Conservation (phyloP, 2,888 invertebrate species). For the Cheilosia variabilis region DNA sequence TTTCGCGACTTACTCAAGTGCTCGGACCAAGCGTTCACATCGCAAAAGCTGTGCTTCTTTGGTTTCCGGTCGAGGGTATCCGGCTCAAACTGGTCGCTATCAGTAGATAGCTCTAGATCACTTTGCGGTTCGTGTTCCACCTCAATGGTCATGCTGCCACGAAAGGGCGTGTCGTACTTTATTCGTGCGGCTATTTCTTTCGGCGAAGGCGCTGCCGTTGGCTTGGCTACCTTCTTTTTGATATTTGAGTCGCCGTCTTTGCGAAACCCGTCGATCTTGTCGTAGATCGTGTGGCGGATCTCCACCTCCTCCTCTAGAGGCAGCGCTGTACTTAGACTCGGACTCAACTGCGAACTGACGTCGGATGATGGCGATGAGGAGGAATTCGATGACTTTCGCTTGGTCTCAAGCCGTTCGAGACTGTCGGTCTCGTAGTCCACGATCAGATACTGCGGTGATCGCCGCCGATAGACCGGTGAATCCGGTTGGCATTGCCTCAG, state of each 20-base stretch:
- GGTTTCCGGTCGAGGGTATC: constrained; percentile 93
- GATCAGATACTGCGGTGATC: constrained; percentile 83
- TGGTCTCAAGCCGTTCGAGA: constrained; percentile 87
- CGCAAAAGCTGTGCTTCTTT: constrained; percentile 85
- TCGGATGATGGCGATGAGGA: constrained; percentile 86
- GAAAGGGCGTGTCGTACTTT: constrained; percentile 87
- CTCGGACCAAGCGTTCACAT: constrained; percentile 84
- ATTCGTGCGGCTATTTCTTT: constrained; percentile 84
- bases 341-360: constrained; percentile 88
- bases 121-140: constrained; percentile 92
- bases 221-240: constrained; percentile 79
- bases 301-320: constrained; percentile 92
- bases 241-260: constrained; percentile 80
- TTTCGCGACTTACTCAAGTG: constrained; percentile 84
- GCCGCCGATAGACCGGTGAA: constrained; percentile 83
- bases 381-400: constrained; percentile 82
- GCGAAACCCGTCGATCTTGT: constrained; percentile 82
- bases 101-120: constrained; percentile 86
- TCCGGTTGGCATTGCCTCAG: constrained; percentile 83
- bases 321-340: constrained; percentile 89
- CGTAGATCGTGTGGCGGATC: constrained; percentile 90
- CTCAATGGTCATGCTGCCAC: constrained; percentile 92
- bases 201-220: constrained; percentile 70
- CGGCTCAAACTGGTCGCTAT: constrained; percentile 92
- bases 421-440: constrained; percentile 91